Conservation (phyloP, 2,888 invertebrate genomes). For the Lasioglossum malachurum region DNA sequence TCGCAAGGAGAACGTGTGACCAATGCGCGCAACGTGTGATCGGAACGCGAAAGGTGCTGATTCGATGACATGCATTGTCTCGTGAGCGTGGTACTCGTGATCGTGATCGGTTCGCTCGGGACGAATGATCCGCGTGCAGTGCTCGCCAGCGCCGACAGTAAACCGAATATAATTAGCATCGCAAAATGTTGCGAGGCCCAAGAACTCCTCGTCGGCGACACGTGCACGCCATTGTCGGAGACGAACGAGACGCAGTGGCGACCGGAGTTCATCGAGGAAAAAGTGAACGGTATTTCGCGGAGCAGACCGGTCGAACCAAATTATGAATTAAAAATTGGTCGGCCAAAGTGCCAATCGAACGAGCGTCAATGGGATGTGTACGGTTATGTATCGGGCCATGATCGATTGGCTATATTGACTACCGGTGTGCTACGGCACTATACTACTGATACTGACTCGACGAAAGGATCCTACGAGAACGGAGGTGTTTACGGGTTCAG, state of each 20-base stretch:
- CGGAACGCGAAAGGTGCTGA: conserved; percentile 42
- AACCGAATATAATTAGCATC: conserved; percentile 86
- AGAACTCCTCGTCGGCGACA: conserved; percentile 89
- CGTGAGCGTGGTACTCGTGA: conserved; percentile 48
- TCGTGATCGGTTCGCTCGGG: conserved; percentile 42
- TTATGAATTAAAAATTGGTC: conserved; percentile 78
- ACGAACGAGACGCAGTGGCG: conserved; percentile 79
- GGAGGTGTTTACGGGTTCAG: conserved; percentile 72
- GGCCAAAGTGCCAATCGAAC: conserved; percentile 77
- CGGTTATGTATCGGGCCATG: conserved; percentile 75
- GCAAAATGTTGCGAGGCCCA: conserved; percentile 93
- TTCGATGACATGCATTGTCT: conserved; percentile 64
- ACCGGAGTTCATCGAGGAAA: conserved; percentile 77
- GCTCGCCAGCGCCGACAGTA: conserved; percentile 33
- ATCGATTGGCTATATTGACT: conserved; percentile 86
- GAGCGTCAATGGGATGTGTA: conserved; percentile 82
- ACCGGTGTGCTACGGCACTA: conserved; percentile 92
- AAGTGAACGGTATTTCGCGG: conserved; percentile 43
- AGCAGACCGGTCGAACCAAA: conserved; percentile 58
- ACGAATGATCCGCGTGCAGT: conserved; percentile 38
- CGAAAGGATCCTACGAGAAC: conserved; percentile 83
- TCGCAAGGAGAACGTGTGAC: conserved; percentile 10
- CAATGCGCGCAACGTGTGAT: conserved; percentile 24
- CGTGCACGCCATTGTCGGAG: conserved; percentile 88
- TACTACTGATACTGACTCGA: conserved; percentile 85